phyloP scores from a whole-genome alignment of 2,888 invertebrate genomes.

The Tortricodes alternella region DNA sequence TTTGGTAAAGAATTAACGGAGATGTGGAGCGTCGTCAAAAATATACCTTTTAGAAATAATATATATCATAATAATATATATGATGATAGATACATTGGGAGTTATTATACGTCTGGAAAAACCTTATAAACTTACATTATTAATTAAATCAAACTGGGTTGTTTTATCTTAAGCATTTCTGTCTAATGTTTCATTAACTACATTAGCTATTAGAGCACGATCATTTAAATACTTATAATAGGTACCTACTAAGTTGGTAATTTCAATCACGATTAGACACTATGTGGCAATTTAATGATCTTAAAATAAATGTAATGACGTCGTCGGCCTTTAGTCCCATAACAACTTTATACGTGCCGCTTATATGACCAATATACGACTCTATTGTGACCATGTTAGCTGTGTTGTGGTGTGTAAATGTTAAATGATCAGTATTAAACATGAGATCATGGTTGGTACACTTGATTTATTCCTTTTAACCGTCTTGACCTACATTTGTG shows the following conservation, averaged over 20 bases:
- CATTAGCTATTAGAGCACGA: slow-evolving; percentile 19
- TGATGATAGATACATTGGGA: too few species aligned
- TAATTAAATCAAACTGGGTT: too few species aligned
- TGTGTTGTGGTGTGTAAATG: slow-evolving; percentile 37
- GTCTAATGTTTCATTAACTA: slow-evolving; percentile 20
- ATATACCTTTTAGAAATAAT: too few species aligned
- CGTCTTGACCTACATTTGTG: slow-evolving; percentile 78
- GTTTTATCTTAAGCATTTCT: slow-evolving; percentile 19
- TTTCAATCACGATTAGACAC: slow-evolving; percentile 62
- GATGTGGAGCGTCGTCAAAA: too few species aligned
- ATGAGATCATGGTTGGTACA: slow-evolving; percentile 74
- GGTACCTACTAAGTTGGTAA: slow-evolving; percentile 38
- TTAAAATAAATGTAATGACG: slow-evolving; percentile 75
- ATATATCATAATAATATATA: too few species aligned
- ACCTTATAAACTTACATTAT: too few species aligned
- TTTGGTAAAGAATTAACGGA: too few species aligned
- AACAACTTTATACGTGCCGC: slow-evolving; percentile 36
- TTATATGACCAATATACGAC: slow-evolving; percentile 40
- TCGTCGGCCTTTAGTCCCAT: slow-evolving; percentile 55
- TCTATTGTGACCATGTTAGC: slow-evolving; percentile 45
- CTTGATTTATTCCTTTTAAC: slow-evolving; percentile 80
- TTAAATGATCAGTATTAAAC: slow-evolving; percentile 44
- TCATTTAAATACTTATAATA: slow-evolving; percentile 29
- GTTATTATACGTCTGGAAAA: too few species aligned
- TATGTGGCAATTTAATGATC: slow-evolving; percentile 68